Evolutionary conservation across 2,888 invertebrate genomes (phyloP).

Genomic region (Lithophane ornitopus): DNA sequence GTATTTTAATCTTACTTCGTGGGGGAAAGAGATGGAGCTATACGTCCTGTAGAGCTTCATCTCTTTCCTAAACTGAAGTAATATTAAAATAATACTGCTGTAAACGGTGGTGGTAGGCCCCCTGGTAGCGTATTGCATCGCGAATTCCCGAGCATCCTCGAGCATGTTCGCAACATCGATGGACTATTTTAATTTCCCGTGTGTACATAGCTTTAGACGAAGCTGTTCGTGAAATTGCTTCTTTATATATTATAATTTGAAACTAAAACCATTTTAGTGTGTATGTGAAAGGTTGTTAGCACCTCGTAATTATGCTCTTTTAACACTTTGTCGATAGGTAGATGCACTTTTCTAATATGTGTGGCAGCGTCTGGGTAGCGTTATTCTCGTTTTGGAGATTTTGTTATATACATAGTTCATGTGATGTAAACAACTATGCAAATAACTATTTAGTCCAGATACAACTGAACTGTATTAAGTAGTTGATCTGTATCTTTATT

Average conservation of each 20-base stretch:
- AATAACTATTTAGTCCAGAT: too few relatives aligned
- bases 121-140: too few relatives aligned
- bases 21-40: too few relatives aligned
- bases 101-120: too few relatives aligned
- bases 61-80: too few relatives aligned
- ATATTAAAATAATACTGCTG: too few relatives aligned
- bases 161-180: not conserved
- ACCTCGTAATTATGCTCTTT: slow-evolving; percentile 18
- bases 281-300: slow-evolving; percentile 19
- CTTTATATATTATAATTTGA: not conserved
- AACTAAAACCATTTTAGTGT: slow-evolving; percentile 4
- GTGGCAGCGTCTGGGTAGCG: slow-evolving; percentile 25
- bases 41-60: too few relatives aligned
- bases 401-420: not conserved
- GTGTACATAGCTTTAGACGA: not conserved
- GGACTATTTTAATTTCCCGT: not conserved
- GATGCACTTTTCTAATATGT: slow-evolving; percentile 36
- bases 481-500: not conserved
- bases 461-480: not conserved
- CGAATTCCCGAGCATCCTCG: not conserved
- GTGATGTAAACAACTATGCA: too few relatives aligned
- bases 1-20: too few relatives aligned
- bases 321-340: slow-evolving; percentile 1
- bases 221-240: not conserved
- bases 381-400: slow-evolving; percentile 7